Conservation (phyloP, 2,888 invertebrate species). For the Chrysomela aeneicollis region DNA sequence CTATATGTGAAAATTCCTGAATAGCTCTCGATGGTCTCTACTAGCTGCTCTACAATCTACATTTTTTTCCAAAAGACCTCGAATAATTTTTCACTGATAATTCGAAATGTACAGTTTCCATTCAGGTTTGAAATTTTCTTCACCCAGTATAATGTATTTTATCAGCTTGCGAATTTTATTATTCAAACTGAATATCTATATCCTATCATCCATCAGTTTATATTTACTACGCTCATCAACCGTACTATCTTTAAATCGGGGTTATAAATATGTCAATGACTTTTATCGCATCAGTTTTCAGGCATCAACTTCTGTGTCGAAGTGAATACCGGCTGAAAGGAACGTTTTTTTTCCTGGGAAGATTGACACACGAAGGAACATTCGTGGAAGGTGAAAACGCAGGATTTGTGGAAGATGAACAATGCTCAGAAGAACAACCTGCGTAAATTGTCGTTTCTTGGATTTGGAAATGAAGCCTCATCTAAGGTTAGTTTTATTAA, state of each 20-base stretch:
- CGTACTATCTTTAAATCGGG: neutral
- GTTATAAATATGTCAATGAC: neutral
- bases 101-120: too few species aligned
- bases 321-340: too few species aligned
- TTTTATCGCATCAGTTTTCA: neutral
- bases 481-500: constrained; percentile 62
- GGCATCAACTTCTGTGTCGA: neutral
- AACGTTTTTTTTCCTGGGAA: neutral
- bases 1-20: too few species aligned
- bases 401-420: constrained; percentile 42
- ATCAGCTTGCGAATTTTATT: neutral
- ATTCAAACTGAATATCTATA: constrained; percentile 24
- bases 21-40: too few species aligned
- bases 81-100: too few species aligned
- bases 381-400: neutral
- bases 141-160: too few species aligned
- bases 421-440: constrained; percentile 64
- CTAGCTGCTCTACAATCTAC: too few species aligned
- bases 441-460: constrained; percentile 77
- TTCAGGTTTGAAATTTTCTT: too few species aligned
- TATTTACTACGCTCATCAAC: neutral
- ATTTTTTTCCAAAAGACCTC: too few species aligned
- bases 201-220: constrained; percentile 10
- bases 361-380: neutral
- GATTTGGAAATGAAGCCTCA: constrained; percentile 65